Conservation (phyloP, 23 tunicate species). For the Halocynthia roretzi region DNA sequence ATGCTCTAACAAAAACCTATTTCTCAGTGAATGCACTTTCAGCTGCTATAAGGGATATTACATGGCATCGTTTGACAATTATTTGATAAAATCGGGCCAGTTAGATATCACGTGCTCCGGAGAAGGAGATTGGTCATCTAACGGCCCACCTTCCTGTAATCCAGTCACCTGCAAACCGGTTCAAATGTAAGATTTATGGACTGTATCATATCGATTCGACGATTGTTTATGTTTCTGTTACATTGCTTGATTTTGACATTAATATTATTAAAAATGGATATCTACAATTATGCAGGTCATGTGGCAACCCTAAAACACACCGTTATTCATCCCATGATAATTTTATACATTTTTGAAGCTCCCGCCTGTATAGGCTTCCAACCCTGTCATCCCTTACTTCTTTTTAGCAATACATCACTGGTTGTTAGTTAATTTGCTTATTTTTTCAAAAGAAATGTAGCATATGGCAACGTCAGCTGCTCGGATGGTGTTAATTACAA, state of each 20-base stretch:
- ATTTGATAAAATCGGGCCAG: not conserved
- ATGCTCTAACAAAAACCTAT: slow-evolving; percentile 6
- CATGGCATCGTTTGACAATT: not conserved
- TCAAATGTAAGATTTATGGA: not conserved
- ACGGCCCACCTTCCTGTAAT: slow-evolving; percentile 1
- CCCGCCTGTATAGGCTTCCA: no score
- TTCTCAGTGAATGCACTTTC: not conserved
- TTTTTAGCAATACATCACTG: no score
- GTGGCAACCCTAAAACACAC: no score
- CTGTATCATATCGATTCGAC: not conserved
- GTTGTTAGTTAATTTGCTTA: no score
- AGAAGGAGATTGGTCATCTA: slow-evolving; percentile 9
- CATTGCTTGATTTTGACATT: no score
- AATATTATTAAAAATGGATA: no score
- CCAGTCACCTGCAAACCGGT: not conserved
- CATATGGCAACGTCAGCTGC: not conserved
- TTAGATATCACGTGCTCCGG: not conserved
- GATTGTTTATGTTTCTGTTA: not conserved
- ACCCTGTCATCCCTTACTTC: no score
- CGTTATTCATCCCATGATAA: no score
- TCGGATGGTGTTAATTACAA: not conserved
- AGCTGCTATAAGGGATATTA: not conserved
- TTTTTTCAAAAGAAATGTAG: not conserved
- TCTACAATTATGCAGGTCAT: no score
- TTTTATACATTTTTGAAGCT: no score